Evolutionary conservation across 2,888 invertebrate genomes (phyloP).

Genomic region (Drosophila cyrtoloma): DNA sequence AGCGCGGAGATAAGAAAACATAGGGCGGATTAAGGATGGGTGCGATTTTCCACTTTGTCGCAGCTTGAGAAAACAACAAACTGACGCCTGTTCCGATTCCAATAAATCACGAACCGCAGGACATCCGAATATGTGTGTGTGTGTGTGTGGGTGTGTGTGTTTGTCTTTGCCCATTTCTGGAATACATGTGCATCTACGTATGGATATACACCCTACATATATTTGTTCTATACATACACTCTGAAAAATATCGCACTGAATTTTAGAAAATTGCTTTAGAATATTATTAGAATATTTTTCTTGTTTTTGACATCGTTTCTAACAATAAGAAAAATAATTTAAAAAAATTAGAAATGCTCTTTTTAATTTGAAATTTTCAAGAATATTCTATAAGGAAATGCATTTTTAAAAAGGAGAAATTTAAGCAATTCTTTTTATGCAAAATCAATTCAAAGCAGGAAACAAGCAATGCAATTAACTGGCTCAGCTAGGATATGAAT

Average conservation of each 20-base stretch:
- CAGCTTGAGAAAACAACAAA: constrained; percentile 61
- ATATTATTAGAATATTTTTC: not conserved
- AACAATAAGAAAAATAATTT: not conserved
- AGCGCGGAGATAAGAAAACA: constrained; percentile 55
- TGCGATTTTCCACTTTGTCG: constrained; percentile 64
- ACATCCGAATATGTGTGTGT: constrained; percentile 44
- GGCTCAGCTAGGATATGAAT: no score
- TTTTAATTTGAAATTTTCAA: not conserved
- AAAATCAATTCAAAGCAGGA: no score
- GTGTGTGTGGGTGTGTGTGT: not conserved
- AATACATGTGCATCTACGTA: constrained; percentile 1
- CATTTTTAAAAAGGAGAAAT: not conserved
- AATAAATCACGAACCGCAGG: constrained; percentile 61
- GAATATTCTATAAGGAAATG: not conserved
- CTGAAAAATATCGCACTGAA: not conserved
- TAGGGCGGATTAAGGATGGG: constrained; percentile 66
- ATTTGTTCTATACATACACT: not conserved
- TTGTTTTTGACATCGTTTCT: not conserved
- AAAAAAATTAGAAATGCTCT: not conserved
- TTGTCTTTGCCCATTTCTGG: constrained; percentile 11
- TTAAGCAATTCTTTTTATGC: not conserved
- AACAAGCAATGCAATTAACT: no score
- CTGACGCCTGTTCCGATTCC: constrained; percentile 46
- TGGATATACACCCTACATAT: not conserved
- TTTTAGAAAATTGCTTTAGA: not conserved